Conservation (phyloP, 2,888 invertebrate genomes). For the Dynastes tityus region DNA sequence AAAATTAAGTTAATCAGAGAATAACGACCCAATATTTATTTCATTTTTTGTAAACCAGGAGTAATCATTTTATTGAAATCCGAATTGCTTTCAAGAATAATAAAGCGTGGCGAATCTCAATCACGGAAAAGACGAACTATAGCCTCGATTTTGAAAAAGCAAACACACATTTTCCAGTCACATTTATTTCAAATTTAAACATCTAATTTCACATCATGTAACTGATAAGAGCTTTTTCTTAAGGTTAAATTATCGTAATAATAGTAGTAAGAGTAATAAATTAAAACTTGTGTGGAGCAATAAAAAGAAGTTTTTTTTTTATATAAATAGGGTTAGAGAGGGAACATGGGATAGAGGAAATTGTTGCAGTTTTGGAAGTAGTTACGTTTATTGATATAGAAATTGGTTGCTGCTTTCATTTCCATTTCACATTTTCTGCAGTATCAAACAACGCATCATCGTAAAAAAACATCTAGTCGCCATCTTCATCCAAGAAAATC, state of each 20-base stretch:
- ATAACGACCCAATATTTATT: too few relatives aligned
- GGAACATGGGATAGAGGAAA: background rate
- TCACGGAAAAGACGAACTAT: too few relatives aligned
- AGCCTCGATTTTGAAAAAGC: background rate
- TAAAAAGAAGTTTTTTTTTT: background rate
- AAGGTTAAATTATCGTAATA: constrained; percentile 52
- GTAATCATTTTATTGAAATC: too few relatives aligned
- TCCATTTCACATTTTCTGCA: background rate
- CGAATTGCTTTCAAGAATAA: too few relatives aligned
- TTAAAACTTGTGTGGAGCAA: constrained; percentile 22
- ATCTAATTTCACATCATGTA: constrained; percentile 67
- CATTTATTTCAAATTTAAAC: constrained; percentile 70
- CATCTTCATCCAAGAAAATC: constrained; percentile 7
- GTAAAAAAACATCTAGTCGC: constrained; percentile 4
- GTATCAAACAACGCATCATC: constrained; percentile 11
- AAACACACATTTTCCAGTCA: constrained; percentile 63
- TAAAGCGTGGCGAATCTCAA: too few relatives aligned
- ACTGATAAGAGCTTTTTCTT: constrained; percentile 60
- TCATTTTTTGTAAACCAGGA: too few relatives aligned
- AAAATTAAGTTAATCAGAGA: too few relatives aligned
- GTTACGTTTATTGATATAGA: too few relatives aligned
- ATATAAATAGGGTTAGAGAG: background rate
- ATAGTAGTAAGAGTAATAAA: constrained; percentile 28
- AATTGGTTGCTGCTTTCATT: background rate
- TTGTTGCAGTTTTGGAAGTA: background rate